Evolutionary conservation across 2,797 vertebrate genomes (phyloP), one percentile per base, ranked within the genome.

Genomic region (Enteromius fasciolatus): DNA sequence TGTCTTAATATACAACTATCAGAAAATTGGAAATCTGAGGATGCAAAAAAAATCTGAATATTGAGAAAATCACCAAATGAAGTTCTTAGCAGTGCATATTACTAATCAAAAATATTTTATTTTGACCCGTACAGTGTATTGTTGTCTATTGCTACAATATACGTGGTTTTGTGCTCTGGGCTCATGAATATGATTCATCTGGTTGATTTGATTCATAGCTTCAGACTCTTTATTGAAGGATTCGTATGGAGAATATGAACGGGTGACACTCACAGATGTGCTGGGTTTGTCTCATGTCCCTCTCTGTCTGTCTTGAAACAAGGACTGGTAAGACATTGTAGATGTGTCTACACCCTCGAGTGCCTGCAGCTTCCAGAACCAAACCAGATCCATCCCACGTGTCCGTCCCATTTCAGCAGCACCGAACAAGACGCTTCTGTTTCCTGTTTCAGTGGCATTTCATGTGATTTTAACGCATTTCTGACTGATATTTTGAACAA

Each of bases 261-360:
- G 68, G 14, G 5, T 25, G 41, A 48, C 14, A 41, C 20, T 44
- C 36, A 17, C 2, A 17, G 41, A 18, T 39, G 73, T 2, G n/a
- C 54, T 59, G 0, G 20, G 11, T 28, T 44, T 89, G 91, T 91
- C 90, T 94, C 92, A 94, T 90, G 92, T 57, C 17, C 81, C 85
- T 93, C 73, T 94, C 87, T 94, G 61, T 93, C 80, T 94, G 84
- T 94, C 92, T 93, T 92, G 79, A 91, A 92, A 92, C 87, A 94
- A 95, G 94, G 94, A 91, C 88, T 93, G 92, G 87, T 94, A 93
- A 92, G 86, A 84, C 88, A 90, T 78, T 87, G 79, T 91, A 85
- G 88, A 89, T 90, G 89, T 88, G 82, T 84, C 76, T 66, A 89
- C 86, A 88, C 85, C 87, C 84, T 86, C 80, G 86, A 87, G 90